Base-by-base conservation (phyloP, 1,140 invertebrate genomes). In the Amyelois transitella region DNA sequence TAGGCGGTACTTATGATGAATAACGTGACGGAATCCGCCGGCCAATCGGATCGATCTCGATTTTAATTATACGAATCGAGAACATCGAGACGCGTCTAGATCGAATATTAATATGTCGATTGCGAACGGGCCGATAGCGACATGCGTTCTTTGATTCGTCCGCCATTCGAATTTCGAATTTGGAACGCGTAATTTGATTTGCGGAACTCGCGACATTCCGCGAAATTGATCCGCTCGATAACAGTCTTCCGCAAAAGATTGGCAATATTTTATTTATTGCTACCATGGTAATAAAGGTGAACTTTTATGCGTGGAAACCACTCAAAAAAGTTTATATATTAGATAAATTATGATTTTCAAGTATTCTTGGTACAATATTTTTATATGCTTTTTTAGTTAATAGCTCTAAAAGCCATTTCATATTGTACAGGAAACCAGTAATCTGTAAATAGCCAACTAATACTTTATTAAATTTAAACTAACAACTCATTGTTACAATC, bases 11-110 rank as follows among this genome's bases (percentile, higher is more conserved):
- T 66, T 71, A 58, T 71, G 79, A 79, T 74, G 70, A 70, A 71
- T 72, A 72, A 82, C 81, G 78, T 82, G 77, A 85, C 81, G 77
- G 79, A 77, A 81, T 81, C 75, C 75, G 65, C 59, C 71, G 60
- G 60, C 77, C 79, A 85, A 82, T 82, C 79, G 69, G 58, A 82
- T 76, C 74, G 72, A 86, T 83, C 73, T 83, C 77, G 69, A 81
- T 85, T 81, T 82, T 84, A 85, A 85, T 85, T 85, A 85, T 85
- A 82, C 75, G 77, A 81, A 81, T 82, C 77, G 73, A 72, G 65
- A 72, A 80, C 75, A 82, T 82, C 76, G 74, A 65, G 58, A 68
- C 69, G 70, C 54, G 60, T 77, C 61, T 71, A 74, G 75, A 77
- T 81, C 79, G 77, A 82, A 81, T 83, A 81, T 83, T 83, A 83